phyloP scores from a whole-genome alignment of 1,140 invertebrate species.

The Bombus polaris region DNA sequence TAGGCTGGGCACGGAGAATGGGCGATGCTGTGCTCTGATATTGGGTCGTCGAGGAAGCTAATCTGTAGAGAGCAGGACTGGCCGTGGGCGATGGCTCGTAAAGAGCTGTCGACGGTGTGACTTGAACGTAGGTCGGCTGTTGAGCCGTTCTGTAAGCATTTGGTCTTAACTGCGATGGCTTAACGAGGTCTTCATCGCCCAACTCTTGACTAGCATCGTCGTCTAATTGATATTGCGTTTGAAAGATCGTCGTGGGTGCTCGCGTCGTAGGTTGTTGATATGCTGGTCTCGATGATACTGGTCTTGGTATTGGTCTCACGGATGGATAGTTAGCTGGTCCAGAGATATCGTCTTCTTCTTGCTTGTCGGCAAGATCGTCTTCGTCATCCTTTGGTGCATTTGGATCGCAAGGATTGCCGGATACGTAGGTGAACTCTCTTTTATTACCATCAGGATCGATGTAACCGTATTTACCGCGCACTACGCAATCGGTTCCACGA shows the following conservation, averaged over 20 bases:
- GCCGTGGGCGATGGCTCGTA: slow-evolving; percentile 75
- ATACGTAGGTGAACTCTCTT: slow-evolving; percentile 93
- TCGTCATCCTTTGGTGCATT: slow-evolving; percentile 88
- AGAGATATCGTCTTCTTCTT: slow-evolving; percentile 84
- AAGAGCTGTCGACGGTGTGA: slow-evolving; percentile 72
- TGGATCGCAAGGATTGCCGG: slow-evolving; percentile 94
- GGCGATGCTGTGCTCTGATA: slow-evolving; percentile 76
- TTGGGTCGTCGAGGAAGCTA: slow-evolving; percentile 77
- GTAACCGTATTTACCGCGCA: slow-evolving; percentile 94
- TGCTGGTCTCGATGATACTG: slow-evolving; percentile 76
- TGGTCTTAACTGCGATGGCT: slow-evolving; percentile 72
- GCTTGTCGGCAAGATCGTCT: slow-evolving; percentile 83
- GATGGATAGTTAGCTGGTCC: slow-evolving; percentile 87
- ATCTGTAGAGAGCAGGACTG: slow-evolving; percentile 79
- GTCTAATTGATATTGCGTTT: slow-evolving; percentile 85
- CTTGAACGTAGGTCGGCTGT: slow-evolving; percentile 68
- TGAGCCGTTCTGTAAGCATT: slow-evolving; percentile 73
- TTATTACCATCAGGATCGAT: slow-evolving; percentile 94
- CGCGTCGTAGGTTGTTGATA: slow-evolving; percentile 83
- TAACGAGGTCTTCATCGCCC: slow-evolving; percentile 83
- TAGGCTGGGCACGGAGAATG: slow-evolving; percentile 70
- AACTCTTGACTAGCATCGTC: slow-evolving; percentile 84
- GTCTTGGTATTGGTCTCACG: slow-evolving; percentile 80
- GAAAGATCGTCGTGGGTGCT: slow-evolving; percentile 86
- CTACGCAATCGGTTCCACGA: slow-evolving; percentile 92